Evolutionary conservation across 1,140 invertebrate species (phyloP).

Genomic region (Prorops nasuta): DNA sequence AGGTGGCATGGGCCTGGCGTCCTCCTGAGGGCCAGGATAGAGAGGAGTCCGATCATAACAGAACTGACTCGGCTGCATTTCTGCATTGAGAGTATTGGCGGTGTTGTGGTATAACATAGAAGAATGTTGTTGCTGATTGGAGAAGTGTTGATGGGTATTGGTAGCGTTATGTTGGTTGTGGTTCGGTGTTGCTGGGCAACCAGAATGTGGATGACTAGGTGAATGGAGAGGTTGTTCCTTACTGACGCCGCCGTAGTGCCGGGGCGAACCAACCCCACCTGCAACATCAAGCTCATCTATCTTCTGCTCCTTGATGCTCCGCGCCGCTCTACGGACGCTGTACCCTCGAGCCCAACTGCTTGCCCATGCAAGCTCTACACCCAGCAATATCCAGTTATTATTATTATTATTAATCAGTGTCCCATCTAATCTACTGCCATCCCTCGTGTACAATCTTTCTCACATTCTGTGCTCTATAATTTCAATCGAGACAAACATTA

Average conservation of each 20-base stretch:
- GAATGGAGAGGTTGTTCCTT: slow-evolving; percentile 56
- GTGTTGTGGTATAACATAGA: slow-evolving; percentile 58
- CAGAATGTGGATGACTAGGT: slow-evolving; percentile 58
- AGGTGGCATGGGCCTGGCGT: slow-evolving; percentile 49
- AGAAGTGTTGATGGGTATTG: slow-evolving; percentile 53
- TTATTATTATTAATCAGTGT: no score
- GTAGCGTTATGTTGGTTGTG: slow-evolving; percentile 53
- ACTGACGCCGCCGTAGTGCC: slow-evolving; percentile 53
- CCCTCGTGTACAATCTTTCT: no score
- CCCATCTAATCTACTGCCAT: no score
- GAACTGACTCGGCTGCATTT: slow-evolving; percentile 58
- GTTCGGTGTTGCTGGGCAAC: slow-evolving; percentile 44
- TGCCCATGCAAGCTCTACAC: no score
- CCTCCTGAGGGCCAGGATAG: slow-evolving; percentile 58
- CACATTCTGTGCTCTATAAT: no score
- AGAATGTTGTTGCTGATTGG: slow-evolving; percentile 53
- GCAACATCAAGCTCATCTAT: slow-evolving; percentile 55
- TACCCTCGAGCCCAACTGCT: no score
- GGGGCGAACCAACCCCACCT: slow-evolving; percentile 62
- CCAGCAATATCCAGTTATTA: no score
- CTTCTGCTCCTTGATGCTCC: slow-evolving; percentile 22
- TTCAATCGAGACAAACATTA: no score
- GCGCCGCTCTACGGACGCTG: no score
- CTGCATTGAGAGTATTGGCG: slow-evolving; percentile 47
- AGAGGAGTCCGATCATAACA: slow-evolving; percentile 63